Evolutionary conservation across 2,113 vertebrate genomes (phyloP).

Genomic region (Girardinichthys multiradiatus): DNA sequence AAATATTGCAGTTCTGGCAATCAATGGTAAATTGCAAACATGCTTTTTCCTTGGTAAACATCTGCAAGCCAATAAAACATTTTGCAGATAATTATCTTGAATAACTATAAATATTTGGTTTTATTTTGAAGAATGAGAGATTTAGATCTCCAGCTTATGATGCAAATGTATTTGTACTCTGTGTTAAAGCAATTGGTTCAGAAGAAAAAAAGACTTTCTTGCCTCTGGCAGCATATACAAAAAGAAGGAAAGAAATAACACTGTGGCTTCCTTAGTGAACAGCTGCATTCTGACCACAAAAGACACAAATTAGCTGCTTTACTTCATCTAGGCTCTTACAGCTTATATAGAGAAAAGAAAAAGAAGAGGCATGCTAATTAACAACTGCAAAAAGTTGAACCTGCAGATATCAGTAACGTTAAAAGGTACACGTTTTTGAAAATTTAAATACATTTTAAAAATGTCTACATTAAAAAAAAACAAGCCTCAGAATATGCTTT

Average conservation of each 20-base stretch:
- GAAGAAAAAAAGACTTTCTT: neutral
- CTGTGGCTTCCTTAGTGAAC: slow-evolving; percentile 3
- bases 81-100: neutral
- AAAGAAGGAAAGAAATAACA: neutral
- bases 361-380: neutral
- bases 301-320: slow-evolving; percentile 2
- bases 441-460: no score
- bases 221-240: neutral
- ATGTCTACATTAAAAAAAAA: no score
- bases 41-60: neutral
- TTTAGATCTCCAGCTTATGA: neutral
- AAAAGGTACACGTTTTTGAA: no score
- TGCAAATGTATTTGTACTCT: neutral
- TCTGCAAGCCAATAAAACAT: slow-evolving; percentile 7
- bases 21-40: neutral
- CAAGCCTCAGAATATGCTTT: neutral
- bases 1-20: slow-evolving; percentile 18
- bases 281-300: slow-evolving; percentile 8
- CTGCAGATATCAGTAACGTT: neutral
- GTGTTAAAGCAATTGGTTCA: neutral
- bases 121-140: neutral
- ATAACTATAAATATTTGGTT: neutral
- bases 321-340: slow-evolving; percentile 1
- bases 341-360: neutral
- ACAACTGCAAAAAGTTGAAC: neutral